Evolutionary conservation across 2,888 invertebrate species (phyloP).

Genomic region (Mechanitis messenoides): DNA sequence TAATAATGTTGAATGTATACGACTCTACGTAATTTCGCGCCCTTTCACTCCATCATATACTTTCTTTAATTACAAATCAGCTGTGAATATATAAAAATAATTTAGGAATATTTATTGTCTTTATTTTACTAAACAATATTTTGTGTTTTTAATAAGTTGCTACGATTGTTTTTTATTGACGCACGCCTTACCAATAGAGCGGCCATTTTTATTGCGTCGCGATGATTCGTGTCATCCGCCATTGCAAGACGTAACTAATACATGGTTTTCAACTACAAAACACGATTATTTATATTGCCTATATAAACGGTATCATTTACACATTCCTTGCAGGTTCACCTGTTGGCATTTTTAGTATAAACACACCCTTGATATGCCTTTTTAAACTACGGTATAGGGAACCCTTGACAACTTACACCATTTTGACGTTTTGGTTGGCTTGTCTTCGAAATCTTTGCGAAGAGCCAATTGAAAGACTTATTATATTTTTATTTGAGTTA

Average conservation of each 20-base stretch:
- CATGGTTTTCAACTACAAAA: slow-evolving; percentile 50
- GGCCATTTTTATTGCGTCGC: slow-evolving; percentile 77
- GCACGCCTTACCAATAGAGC: slow-evolving; percentile 75
- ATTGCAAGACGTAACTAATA: slow-evolving; percentile 63
- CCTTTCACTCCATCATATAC: slow-evolving; percentile 57
- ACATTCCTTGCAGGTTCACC: slow-evolving; percentile 52
- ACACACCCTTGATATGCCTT: slow-evolving; percentile 58
- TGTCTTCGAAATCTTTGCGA: slow-evolving; percentile 36
- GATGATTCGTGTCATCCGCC: slow-evolving; percentile 77
- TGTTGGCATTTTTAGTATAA: slow-evolving; percentile 50
- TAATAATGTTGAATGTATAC: slow-evolving; percentile 22
- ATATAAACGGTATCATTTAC: slow-evolving; percentile 46
- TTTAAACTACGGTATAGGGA: slow-evolving; percentile 61
- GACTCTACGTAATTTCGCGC: slow-evolving; percentile 68
- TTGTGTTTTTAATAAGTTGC: slow-evolving; percentile 31
- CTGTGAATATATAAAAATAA: slow-evolving; percentile 13
- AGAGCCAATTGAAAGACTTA: slow-evolving; percentile 29
- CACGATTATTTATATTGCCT: slow-evolving; percentile 36
- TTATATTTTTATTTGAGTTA: slow-evolving; percentile 13
- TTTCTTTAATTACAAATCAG: slow-evolving; percentile 17
- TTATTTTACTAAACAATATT: not conserved
- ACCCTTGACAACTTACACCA: slow-evolving; percentile 72
- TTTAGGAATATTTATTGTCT: slow-evolving; percentile 11
- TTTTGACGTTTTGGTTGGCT: slow-evolving; percentile 68
- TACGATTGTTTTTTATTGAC: slow-evolving; percentile 57